Base-by-base conservation (phyloP, 2,113 vertebrate species). In the Elephantulus edwardii region DNA sequence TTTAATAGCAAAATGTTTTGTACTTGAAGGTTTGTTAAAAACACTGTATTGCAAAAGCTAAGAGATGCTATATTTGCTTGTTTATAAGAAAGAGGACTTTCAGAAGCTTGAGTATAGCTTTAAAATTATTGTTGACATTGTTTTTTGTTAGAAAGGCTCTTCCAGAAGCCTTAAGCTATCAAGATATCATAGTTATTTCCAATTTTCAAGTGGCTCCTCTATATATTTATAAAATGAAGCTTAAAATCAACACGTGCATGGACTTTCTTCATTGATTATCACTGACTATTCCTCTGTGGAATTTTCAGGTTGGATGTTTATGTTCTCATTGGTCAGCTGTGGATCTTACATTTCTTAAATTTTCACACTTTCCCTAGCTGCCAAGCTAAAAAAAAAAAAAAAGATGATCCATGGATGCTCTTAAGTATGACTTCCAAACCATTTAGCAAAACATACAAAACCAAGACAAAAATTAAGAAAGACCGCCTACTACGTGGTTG, bases 1-100 rank as follows among this genome's bases (percentile, higher is more conserved):
- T 93, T 96, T 94, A 96, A 33, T 52, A 88, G 74, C 2, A 48
- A 68, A 94, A 90, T 95, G 96, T 94, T 91, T 16, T 80, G 40
- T 44, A 19, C 46, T 97, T 97, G 89, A 95, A 95, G 50, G 3
- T 71, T 90, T 24, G 40, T 26, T 90, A 75, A 56, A 95, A 93
- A 30, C 40, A 77, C 74, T 95, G 71, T 88, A 24, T 1, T 92
- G 92, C 89, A 82, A 90, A 95, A 78, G 16, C 3, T 54, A 62
- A 54, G 26, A 64, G 42, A 83, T 84, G 14, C 64, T 92, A 56
- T 76, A 68, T 87, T 30, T 87, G 58, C 50, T 82, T 87, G 52
- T 85, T 92, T 84, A 7, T 38, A 35, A 90, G 52, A 8, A 75
- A 92, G 60, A 60, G 81, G 44, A 86, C 93, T 90, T 38, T 52